Percentiles rank a stretch among this genome's conserved stretches.
Evolutionary conservation across 2,797 vertebrate genomes (phyloP).

Genomic region (Urophycis tenuis): DNA sequence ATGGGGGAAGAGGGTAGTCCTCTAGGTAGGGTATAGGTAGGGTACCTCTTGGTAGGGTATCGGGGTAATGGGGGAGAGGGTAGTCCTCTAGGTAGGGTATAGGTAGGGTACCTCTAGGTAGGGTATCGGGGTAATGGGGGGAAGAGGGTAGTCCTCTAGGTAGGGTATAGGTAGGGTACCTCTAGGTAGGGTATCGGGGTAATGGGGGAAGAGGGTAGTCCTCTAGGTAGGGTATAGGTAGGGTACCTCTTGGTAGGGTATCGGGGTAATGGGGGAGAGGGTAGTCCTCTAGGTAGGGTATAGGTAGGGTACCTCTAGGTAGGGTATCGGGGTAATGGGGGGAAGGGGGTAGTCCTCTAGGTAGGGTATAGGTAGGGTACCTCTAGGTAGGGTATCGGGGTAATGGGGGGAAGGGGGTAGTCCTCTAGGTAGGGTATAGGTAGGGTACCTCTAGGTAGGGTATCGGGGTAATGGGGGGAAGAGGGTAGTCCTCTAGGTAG

Average conservation of each 20-base stretch:
- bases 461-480: neutral
- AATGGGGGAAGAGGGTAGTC: neutral
- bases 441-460: constrained; percentile 1
- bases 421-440: neutral
- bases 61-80: too few relatives aligned
- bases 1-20: neutral
- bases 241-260: constrained; percentile 3
- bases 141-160: too few relatives aligned
- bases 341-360: neutral
- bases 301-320: constrained; percentile 1
- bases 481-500: constrained; percentile 5
- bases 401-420: neutral
- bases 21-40: neutral
- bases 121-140: neutral
- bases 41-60: constrained; percentile 1
- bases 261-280: too few relatives aligned
- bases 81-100: constrained; percentile 2
- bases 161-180: constrained; percentile 44
- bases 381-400: constrained; percentile 74
- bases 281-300: neutral
- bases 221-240: neutral
- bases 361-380: constrained; percentile 40
- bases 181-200: constrained; percentile 73
- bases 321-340: neutral
- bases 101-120: constrained; percentile 1